Base-by-base conservation (phyloP, 2,113 vertebrate species). In the Mystacornis crossleyi region DNA sequence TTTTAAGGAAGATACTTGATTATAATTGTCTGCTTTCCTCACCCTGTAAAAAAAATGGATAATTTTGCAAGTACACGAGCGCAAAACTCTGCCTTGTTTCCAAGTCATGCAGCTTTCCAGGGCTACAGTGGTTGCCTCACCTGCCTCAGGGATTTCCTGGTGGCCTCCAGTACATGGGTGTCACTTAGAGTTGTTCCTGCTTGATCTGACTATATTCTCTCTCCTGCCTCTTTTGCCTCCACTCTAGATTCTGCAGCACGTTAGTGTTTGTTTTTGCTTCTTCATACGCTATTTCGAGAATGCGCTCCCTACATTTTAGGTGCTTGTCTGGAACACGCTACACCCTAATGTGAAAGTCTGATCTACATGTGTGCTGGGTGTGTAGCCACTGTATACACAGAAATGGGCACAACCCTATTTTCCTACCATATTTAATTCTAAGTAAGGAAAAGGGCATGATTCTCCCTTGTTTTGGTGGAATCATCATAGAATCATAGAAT, bases 301-400 rank as follows among this genome's bases (percentile, higher is more conserved):
- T 0, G 0, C 25, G 2, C 3, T 47, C 29, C 14, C 11, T 60
- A 17, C 8, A 2, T 90, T 91, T 74, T 40, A 78, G 42, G 18
- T 60, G 9, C 42, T 72, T 14, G 4, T 58, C 18, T 60, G 66
- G 54, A 81, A 6, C 19, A 43, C 0, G 0, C 14, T 31, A 10
- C 28, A 12, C 16, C 16, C 2, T 34, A 15, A 20, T 6, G 8
- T 1, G 1, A 42, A 20, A 11, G 21, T 61, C 10, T 58, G 72
- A 20, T 17, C 43, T 64, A 1, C 0, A 0, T 1, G 1, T 34
- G 1, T 61, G 50, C 24, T 77, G 55, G 29, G 26, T 62, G 38
- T 58, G 19, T 7, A n/a, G 34, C 36, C 8, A 4, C 45, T 75
- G 16, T 51, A n/a, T 20, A 8, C 19, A 33, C 19, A 75, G 61